Base-by-base conservation (phyloP, 1,140 invertebrate species). In the Polypedilum pembai region DNA sequence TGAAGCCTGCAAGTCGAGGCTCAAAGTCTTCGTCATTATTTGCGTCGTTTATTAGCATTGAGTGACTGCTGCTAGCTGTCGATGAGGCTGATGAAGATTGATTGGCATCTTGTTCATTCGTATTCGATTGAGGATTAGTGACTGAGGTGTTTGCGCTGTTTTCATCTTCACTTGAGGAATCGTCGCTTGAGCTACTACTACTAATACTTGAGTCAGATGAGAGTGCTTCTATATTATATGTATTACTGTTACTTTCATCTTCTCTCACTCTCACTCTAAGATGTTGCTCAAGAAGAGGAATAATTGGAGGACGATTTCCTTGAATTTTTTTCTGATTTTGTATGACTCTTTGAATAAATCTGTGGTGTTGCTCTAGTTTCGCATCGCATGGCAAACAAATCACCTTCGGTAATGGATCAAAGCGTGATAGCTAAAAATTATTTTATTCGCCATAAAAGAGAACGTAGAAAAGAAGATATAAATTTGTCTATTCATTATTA, bases 261-360 rank as follows among this genome's bases (percentile, higher is more conserved):
- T 69, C 65, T 8, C 65, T n/a, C 4, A 69, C 65, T 20, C 65
- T n/a, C 2, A 69, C 65, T 69, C 65, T 18, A 10, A 69, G 17
- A 69, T 69, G 65, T 18, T 69, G 65, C 7, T 69, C 65, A 18
- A 69, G 17, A 3, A 69, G 65, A 18, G 65, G 65, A 7, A 69
- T 69, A 69, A 69, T 69, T 69, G 65, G 65, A 18, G 65, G 65
- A 18, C 65, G 65, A 69, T 69, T 21, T 20, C 65, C 65, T 69
- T 69, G 65, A 20, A 69, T 69, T 69, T 69, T 69, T 18, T 69
- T 69, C 20, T 69, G 65, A 69, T 69, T 69, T 5, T 69, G 65
- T 20, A 69, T 69, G 3, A 69, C 65, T 69, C 20, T 69, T 21
- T 69, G 65, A 7, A 69, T 69, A 18, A 69, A 69, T 69, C 65